Conservation (phyloP, 2,113 vertebrate species). For the Vulpes vulpes region DNA sequence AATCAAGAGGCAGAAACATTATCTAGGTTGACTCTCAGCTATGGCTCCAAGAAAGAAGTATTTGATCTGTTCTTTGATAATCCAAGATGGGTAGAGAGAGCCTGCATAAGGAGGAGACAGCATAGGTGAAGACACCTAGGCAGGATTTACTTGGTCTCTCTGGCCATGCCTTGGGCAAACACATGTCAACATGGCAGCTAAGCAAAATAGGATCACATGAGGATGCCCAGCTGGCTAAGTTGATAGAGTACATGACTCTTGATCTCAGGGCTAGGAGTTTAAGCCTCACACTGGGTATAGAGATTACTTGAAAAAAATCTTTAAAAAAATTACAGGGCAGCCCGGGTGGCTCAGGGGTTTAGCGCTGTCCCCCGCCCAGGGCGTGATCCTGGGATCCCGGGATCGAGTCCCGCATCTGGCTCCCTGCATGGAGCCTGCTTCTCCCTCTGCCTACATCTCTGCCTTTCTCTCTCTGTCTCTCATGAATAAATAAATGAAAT, state of each 20-base stretch:
- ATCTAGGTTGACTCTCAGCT: background rate
- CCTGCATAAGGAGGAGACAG: background rate
- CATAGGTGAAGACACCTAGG: background rate
- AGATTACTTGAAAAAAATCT: background rate
- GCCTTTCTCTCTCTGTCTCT: too few relatives aligned
- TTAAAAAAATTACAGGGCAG: too few relatives aligned
- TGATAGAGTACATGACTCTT: background rate
- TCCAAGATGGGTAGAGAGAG: background rate
- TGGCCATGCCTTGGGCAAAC: background rate
- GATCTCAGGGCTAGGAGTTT: background rate
- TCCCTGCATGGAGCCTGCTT: too few relatives aligned
- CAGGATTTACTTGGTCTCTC: background rate
- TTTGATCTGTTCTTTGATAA: constrained; percentile 3
- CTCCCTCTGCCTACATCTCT: too few relatives aligned
- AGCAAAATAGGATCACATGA: background rate
- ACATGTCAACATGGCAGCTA: background rate
- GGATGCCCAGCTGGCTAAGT: background rate
- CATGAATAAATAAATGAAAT: too few relatives aligned
- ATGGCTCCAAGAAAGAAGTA: background rate
- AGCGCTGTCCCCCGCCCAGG: too few relatives aligned
- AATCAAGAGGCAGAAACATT: background rate
- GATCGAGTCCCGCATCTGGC: too few relatives aligned
- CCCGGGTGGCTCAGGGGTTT: too few relatives aligned
- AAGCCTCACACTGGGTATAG: background rate
- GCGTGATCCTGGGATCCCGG: too few relatives aligned